Conservation (phyloP, 2,797 vertebrate genomes). For the Sebastes umbrosus region DNA sequence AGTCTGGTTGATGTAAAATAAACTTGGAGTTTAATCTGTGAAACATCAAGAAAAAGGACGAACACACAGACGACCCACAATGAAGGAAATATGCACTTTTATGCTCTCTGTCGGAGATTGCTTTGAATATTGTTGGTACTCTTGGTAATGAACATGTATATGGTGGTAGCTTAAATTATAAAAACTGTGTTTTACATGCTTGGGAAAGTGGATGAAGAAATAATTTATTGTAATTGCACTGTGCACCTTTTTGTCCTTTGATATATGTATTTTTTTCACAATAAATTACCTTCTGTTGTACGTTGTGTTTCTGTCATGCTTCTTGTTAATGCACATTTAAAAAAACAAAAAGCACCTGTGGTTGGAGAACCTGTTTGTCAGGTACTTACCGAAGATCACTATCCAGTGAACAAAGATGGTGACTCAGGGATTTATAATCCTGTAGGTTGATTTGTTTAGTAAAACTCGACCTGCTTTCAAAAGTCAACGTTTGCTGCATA, state of each 20-base stretch:
- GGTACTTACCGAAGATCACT: constrained; percentile 12
- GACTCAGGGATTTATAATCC: constrained; percentile 13
- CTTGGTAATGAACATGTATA: not conserved
- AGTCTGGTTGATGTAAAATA: not conserved
- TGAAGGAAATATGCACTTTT: constrained; percentile 51
- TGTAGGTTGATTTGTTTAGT: not conserved
- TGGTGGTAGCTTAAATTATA: not conserved
- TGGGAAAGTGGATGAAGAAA: not conserved
- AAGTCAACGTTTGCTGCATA: not conserved
- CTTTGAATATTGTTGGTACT: not conserved
- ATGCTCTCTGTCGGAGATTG: not conserved
- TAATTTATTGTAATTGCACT: not conserved
- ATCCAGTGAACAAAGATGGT: not conserved
- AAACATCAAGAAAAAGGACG: not conserved
- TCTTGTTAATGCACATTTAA: not conserved
- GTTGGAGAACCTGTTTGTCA: constrained; percentile 62
- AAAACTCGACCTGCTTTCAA: not conserved
- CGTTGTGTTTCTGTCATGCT: not conserved
- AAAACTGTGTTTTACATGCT: not conserved
- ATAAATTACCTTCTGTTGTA: constrained; percentile 23
- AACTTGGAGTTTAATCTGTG: not conserved
- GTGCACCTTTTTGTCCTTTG: not conserved
- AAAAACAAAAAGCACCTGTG: not conserved
- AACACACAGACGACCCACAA: not conserved
- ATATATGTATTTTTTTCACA: not conserved